Evolutionary conservation across 2,888 invertebrate species (phyloP).

Genomic region (Branchipolynoe longqiensis): DNA sequence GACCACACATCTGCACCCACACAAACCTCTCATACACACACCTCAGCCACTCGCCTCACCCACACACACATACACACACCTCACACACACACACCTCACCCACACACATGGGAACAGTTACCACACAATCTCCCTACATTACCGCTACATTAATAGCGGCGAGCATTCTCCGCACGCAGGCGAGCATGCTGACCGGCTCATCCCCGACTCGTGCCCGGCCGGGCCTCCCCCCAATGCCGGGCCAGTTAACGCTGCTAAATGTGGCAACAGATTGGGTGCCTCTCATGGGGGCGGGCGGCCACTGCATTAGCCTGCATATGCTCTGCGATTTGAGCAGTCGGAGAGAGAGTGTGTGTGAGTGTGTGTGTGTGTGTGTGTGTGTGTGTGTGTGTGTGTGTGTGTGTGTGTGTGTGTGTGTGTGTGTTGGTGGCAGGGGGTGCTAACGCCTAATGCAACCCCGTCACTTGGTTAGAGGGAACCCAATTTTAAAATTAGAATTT

Average conservation of each 20-base stretch:
- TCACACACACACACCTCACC: no score
- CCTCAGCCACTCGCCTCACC: not conserved
- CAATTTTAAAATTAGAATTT: no score
- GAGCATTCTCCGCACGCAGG: not conserved
- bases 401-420: no score
- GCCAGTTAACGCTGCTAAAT: conserved; percentile 34
- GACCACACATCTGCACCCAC: no score
- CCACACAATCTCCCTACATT: not conserved
- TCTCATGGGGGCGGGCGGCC: conserved; percentile 1
- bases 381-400: no score
- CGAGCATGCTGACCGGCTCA: not conserved
- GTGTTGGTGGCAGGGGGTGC: no score
- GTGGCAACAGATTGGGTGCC: conserved; percentile 40
- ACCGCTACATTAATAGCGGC: conserved; percentile 1
- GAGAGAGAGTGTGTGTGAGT: not conserved
- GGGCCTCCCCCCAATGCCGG: not conserved
- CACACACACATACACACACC: not conserved
- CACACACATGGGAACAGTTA: not conserved
- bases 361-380: no score
- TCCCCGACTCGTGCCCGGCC: not conserved
- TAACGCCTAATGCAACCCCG: no score
- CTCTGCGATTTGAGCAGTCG: not conserved
- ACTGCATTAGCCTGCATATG: conserved; percentile 46
- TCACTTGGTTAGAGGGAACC: no score
- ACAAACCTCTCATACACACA: not conserved